These are phyloP conservation scores for Eumacrocentrus americanus DNA, from an alignment of 2,888 invertebrate genomes.

Conservation along the genomic window DNA sequence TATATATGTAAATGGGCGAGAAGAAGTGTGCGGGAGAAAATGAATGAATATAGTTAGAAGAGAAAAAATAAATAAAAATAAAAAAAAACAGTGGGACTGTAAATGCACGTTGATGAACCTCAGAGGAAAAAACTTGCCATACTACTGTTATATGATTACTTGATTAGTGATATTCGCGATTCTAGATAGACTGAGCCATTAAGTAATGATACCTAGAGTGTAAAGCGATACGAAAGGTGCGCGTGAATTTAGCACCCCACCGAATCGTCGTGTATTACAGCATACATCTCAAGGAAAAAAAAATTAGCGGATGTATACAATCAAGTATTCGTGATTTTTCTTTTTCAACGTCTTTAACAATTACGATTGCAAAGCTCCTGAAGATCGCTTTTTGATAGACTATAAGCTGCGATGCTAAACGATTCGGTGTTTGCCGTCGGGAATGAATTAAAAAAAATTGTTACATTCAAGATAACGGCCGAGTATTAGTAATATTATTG, in stretches of 20 bases:
- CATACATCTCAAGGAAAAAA: background rate
- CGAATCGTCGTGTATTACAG: conserved; percentile 22
- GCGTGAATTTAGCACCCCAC: conserved; percentile 16
- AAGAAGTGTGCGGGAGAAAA: conserved; percentile 19
- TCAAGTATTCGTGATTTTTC: conserved; percentile 1
- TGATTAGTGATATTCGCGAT: conserved; percentile 42
- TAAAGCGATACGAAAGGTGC: conserved; percentile 29
- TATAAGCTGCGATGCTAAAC: conserved; percentile 23
- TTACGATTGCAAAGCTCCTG: no score
- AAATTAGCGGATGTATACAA: conserved; percentile 4
- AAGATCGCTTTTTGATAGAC: background rate
- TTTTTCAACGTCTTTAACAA: no score
- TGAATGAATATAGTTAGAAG: conserved; percentile 14
- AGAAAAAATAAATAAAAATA: conserved; percentile 26
- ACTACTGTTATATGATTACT: conserved; percentile 39
- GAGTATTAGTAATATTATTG: conserved; percentile 36
- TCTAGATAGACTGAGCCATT: conserved; percentile 45
- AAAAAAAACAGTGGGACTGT: conserved; percentile 20
- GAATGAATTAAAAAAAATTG: conserved; percentile 24
- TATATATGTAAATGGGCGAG: conserved; percentile 3
- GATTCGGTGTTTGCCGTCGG: conserved; percentile 20
- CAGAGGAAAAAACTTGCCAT: conserved; percentile 39
- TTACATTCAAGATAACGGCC: conserved; percentile 33
- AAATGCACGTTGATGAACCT: conserved; percentile 29
- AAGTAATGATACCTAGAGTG: conserved; percentile 38